Base-by-base conservation (phyloP, 2,797 vertebrate species). In the Oophaga sylvatica region DNA sequence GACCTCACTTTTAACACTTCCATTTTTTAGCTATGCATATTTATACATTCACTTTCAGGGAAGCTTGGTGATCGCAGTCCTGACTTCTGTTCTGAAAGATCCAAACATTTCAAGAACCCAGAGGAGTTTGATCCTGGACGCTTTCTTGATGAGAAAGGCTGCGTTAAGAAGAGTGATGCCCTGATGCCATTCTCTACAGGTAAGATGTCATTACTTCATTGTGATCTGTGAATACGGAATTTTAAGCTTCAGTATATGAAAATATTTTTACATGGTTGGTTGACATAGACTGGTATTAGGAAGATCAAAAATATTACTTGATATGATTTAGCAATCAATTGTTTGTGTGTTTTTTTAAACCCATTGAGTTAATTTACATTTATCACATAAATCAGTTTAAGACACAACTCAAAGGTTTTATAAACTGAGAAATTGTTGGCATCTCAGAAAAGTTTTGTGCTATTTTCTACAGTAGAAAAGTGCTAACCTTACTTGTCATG, bases 51-150 rank as follows among this genome's bases (percentile, higher is more conserved):
- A 6, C 60, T 80, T 80, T 41, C n/a, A 94, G 93, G 92, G 92
- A 67, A 93, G 92, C 0, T 26, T 92, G 0, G 83, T 93, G 16
- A 91, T 92, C 67, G 90, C 93, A 0, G 35, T 93, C 1, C 76
- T 93, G 70, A 92, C 92, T 35, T 93, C 93, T 0, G 92, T 91
- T 41, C 90, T 94, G 26, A 91, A 80, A 68, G 93, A 94, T 56
- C 89, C 9, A 91, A 90, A 57, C 90, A 91, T 11, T 94, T 93
- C 84, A 41, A 63, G 57, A 84, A 73, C 26, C 82, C 82, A 20
- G 1, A 70, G 9, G 35, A 41, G 2, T 84, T 84, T 84, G 68
- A 84, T 41, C 82, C 82, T 9, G 56, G 45, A 62, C 70, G 75
- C 17, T 84, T 84, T 75, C 41, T 71, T 62, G 5, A 70, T 75